Evolutionary conservation across 2,888 invertebrate genomes (phyloP).

Genomic region (Agrotis exclamationis): DNA sequence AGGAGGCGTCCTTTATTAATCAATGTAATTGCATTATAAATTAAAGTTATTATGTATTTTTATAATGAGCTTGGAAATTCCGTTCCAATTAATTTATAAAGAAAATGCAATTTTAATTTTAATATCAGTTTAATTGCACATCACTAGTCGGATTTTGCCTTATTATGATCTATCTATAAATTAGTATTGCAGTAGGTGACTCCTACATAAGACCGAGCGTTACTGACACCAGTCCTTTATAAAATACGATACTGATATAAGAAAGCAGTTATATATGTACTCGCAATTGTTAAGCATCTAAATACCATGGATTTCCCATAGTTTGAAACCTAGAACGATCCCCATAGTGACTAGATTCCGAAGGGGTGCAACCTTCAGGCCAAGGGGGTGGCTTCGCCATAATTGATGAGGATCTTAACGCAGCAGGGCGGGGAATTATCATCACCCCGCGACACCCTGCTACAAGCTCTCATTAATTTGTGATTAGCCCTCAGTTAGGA

Average conservation of each 20-base stretch:
- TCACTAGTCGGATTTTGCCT: background rate
- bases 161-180: too few relatives aligned
- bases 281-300: background rate
- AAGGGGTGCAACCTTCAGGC: constrained; percentile 74
- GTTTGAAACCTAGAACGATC: constrained; percentile 47
- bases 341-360: constrained; percentile 68
- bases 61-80: constrained; percentile 4
- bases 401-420: constrained; percentile 91
- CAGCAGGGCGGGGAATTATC: constrained; percentile 89
- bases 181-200: too few relatives aligned
- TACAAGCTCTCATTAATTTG: constrained; percentile 90
- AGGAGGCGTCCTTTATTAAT: background rate
- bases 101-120: background rate
- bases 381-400: constrained; percentile 84
- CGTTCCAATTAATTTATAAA: constrained; percentile 5
- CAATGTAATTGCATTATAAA: background rate
- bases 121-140: background rate
- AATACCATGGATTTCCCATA: constrained; percentile 13
- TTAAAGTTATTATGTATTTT: background rate
- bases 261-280: too few relatives aligned
- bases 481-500: constrained; percentile 89
- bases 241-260: background rate
- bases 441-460: constrained; percentile 85
- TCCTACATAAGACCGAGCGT: too few relatives aligned
- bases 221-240: too few relatives aligned